Evolutionary conservation across 2,113 vertebrate species (phyloP).

Genomic region (Hemibagrus wyckioides): DNA sequence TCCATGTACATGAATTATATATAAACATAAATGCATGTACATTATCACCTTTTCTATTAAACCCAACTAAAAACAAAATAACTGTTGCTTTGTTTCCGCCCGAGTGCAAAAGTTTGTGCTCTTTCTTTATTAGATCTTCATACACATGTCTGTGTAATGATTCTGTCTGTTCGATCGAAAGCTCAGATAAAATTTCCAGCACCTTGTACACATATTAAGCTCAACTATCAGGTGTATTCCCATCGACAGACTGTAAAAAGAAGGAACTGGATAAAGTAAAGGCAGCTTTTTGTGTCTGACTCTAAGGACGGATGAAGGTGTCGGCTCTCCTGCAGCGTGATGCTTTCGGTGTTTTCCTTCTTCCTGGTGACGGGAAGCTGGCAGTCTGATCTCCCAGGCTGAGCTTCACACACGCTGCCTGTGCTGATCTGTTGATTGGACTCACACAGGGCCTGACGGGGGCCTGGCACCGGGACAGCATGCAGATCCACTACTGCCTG

Average conservation of each 20-base stretch:
- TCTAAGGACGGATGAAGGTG: neutral
- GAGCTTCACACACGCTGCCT: conserved; percentile 60
- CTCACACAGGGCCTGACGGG: conserved; percentile 40
- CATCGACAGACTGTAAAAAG: neutral
- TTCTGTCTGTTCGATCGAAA: no score
- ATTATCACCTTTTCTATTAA: neutral
- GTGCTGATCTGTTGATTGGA: conserved; percentile 69
- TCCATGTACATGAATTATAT: neutral
- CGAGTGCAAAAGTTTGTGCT: neutral
- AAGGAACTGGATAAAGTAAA: neutral
- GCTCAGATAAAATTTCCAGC: neutral
- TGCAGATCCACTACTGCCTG: conserved; percentile 31
- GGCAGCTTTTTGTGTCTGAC: neutral
- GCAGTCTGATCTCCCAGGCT: conserved; percentile 47
- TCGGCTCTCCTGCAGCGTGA: neutral
- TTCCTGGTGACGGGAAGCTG: conserved; percentile 50
- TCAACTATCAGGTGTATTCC: neutral
- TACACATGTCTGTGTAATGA: neutral
- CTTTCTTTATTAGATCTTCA: no score
- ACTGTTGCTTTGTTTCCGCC: neutral
- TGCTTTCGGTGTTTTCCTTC: conserved; percentile 3
- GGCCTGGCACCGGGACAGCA: conserved; percentile 6
- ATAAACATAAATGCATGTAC: neutral
- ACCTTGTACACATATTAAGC: neutral
- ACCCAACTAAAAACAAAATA: neutral